A percentile compares a stretch with the other conserved stretches of the same genome.
phyloP scores from a whole-genome alignment of 2,113 vertebrate species.

The Gallinago media region DNA sequence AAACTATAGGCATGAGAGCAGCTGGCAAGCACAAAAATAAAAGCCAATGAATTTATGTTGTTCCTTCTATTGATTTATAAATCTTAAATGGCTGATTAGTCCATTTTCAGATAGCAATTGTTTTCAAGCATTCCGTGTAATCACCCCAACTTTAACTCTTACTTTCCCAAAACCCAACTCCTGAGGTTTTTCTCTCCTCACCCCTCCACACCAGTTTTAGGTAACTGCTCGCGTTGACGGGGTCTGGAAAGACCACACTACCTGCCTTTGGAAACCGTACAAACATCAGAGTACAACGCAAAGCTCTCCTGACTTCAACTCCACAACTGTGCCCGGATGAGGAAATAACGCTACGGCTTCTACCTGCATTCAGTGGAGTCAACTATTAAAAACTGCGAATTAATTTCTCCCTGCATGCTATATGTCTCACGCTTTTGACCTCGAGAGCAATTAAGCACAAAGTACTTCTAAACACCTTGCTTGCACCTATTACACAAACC shows the following conservation, averaged over 20 bases:
- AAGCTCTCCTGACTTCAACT: not conserved
- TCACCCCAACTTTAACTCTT: conserved; percentile 19
- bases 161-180: not conserved
- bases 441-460: conserved; percentile 63
- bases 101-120: conserved; percentile 61
- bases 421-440: conserved; percentile 52
- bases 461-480: conserved; percentile 68
- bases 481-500: conserved; percentile 70
- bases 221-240: not conserved
- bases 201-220: not conserved
- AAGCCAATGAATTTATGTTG: conserved; percentile 60
- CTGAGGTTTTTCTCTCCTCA: not conserved
- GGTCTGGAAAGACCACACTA: not conserved
- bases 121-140: conserved; percentile 30
- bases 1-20: conserved; percentile 74
- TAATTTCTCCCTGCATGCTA: conserved; percentile 29
- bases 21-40: conserved; percentile 66
- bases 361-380: not conserved
- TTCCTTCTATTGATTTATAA: conserved; percentile 71
- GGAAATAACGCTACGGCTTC: conserved; percentile 7
- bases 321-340: not conserved
- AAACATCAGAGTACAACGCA: not conserved
- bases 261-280: not conserved
- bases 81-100: conserved; percentile 66
- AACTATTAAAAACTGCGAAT: conserved; percentile 55